Evolutionary conservation across 53 echinoderm and acorn worm genomes (phyloP).

Genomic region (Henricia sp.): DNA sequence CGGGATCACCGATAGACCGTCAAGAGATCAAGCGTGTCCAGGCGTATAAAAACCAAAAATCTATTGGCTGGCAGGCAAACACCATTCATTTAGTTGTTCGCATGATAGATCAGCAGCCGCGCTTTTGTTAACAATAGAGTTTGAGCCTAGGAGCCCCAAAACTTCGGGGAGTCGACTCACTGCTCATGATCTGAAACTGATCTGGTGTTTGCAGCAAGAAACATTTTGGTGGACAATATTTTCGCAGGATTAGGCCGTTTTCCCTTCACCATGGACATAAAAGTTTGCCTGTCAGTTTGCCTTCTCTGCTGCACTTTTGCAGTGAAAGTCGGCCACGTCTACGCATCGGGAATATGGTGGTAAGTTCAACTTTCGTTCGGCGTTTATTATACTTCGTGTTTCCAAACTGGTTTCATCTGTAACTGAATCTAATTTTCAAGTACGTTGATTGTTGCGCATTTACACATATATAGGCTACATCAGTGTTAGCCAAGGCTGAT

Average conservation of each 20-base stretch:
- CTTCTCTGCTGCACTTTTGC: slow-evolving; percentile 31
- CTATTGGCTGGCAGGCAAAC: slow-evolving; percentile 39
- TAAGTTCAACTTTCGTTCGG: slow-evolving; percentile 14
- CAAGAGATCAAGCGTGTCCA: slow-evolving; percentile 52
- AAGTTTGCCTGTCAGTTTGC: slow-evolving; percentile 34
- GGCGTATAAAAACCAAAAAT: slow-evolving; percentile 52
- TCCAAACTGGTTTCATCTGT: too few relatives aligned
- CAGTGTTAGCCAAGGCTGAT: too few relatives aligned
- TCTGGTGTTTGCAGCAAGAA: too few relatives aligned
- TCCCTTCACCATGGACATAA: slow-evolving; percentile 38
- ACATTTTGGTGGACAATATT: slow-evolving; percentile 21
- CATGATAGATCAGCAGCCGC: background rate
- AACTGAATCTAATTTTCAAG: background rate
- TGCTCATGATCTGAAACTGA: too few relatives aligned
- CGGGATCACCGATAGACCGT: slow-evolving; percentile 36
- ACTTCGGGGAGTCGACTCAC: background rate
- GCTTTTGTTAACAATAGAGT: too few relatives aligned
- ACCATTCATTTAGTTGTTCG: slow-evolving; percentile 19
- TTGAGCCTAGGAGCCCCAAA: too few relatives aligned
- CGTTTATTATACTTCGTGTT: too few relatives aligned
- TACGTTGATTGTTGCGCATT: background rate
- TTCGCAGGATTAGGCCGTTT: slow-evolving; percentile 35
- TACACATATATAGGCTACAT: too few relatives aligned
- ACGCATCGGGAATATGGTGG: slow-evolving; percentile 58
- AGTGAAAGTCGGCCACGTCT: slow-evolving; percentile 33